Base-by-base conservation (phyloP, 2,888 invertebrate genomes). In the Leucoptera coffeella region DNA sequence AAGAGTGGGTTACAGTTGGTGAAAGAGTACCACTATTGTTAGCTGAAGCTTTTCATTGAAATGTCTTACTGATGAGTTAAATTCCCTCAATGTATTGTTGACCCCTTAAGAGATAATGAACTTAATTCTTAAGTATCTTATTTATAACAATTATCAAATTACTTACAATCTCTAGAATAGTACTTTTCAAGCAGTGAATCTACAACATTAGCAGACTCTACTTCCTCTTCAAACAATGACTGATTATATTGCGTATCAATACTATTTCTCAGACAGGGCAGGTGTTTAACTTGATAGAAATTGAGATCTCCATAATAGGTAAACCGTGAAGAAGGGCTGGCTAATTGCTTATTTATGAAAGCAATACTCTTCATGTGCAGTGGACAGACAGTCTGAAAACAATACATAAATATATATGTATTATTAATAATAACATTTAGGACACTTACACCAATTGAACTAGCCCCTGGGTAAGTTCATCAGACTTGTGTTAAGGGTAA, bases 161-260 rank as follows among this genome's bases (percentile, higher is more conserved):
- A 9, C 31, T 36, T 65, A 82, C 82, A 61, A 48, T 79, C 77
- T 56, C 81, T 69, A 20, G 52, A 49, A 11, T 69, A 57, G 46
- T 82, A 82, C 30, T 61, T 52, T 24, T 57, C 48, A 28, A 83
- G 47, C 29, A 82, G 69, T 23, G 56, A 55, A 30, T 74, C 57
- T 2, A 80, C 31, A 49, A 59, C 41, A 61, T 78, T 43, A 38
- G 55, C 37, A 52, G 41, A 45, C 12, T 38, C 38, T 23, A 60
- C 55, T 14, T 43, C 40, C 26, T 51, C 37, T 23, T 55, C 45
- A 36, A 82, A 61, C 27, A 79, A 41, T 3, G 78, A 71, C 25
- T 35, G 47, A 53, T 81, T 78, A 41, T 72, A 80, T 41, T 59
- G 57, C 14, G 43, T 56, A 36, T 83, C 75, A 29, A 64, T 47